Conservation (phyloP, 2,888 invertebrate species). For the Dryadula phaetusa region DNA sequence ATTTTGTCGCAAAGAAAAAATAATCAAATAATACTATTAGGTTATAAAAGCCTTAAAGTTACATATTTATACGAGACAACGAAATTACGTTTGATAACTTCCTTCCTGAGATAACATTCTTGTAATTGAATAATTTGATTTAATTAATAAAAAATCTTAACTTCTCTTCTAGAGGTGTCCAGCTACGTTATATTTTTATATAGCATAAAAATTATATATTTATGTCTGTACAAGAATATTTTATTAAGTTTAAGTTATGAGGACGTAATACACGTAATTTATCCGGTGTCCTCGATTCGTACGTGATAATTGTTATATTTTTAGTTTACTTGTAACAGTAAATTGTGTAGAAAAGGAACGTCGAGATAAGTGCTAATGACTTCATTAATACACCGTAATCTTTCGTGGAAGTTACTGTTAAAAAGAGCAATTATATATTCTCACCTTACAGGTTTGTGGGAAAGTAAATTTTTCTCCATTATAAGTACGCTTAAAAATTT, state of each 20-base stretch:
- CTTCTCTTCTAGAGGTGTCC: not conserved
- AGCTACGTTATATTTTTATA: not conserved
- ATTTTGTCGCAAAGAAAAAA: not conserved
- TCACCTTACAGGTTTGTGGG: slow-evolving; percentile 70
- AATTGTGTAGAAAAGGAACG: slow-evolving; percentile 29
- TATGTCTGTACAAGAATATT: slow-evolving; percentile 1
- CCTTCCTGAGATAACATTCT: not conserved
- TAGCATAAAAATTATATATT: not conserved
- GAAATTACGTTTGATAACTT: not conserved
- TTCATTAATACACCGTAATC: slow-evolving; percentile 61
- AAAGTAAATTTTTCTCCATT: slow-evolving; percentile 46
- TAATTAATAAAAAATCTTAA: not conserved
- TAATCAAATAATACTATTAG: no score
- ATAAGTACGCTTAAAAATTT: slow-evolving; percentile 36
- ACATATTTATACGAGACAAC: not conserved
- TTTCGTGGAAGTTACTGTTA: slow-evolving; percentile 75
- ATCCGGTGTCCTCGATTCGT: slow-evolving; percentile 16
- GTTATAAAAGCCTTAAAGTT: not conserved
- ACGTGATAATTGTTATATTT: slow-evolving; percentile 19
- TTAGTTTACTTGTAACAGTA: slow-evolving; percentile 30
- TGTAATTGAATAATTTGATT: slow-evolving; percentile 4
- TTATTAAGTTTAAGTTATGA: slow-evolving; percentile 8
- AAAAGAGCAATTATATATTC: slow-evolving; percentile 65
- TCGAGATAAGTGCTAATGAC: slow-evolving; percentile 36
- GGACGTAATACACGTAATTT: slow-evolving; percentile 13